phyloP scores from a whole-genome alignment of 2,113 vertebrate species.

The Polypterus bichir region DNA sequence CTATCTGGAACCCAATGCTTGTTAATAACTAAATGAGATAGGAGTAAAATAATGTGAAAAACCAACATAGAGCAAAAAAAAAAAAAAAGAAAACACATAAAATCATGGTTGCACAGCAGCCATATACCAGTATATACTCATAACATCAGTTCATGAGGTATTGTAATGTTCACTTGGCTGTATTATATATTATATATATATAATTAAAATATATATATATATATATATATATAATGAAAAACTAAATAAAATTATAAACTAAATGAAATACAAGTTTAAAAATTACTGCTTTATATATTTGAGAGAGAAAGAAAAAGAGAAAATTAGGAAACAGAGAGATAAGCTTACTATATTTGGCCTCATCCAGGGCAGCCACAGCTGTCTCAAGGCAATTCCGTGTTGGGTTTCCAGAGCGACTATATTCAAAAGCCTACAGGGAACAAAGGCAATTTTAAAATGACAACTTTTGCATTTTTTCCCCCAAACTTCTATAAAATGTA shows the following conservation, averaged over 20 bases:
- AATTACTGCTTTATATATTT: neutral
- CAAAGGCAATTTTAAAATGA: too few species aligned
- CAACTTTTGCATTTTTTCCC: too few species aligned
- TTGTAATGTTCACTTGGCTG: too few species aligned
- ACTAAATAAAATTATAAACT: neutral
- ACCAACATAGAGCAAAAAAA: too few species aligned
- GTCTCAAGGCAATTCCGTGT: constrained; percentile 76
- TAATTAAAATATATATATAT: too few species aligned
- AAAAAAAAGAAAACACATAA: neutral
- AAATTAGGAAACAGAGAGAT: neutral
- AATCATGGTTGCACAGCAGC: too few species aligned
- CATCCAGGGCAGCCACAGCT: constrained; percentile 71
- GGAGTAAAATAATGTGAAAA: too few species aligned
- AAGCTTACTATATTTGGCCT: constrained; percentile 76
- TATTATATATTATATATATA: neutral
- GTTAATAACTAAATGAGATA: too few species aligned
- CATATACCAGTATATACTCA: too few species aligned
- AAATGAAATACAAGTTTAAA: neutral
- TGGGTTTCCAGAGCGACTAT: constrained; percentile 83
- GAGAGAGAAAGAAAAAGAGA: constrained; percentile 4
- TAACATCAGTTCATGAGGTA: too few species aligned
- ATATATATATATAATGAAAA: neutral
- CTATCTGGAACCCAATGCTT: too few species aligned
- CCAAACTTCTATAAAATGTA: too few species aligned
- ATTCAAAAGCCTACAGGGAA: constrained; percentile 65